phyloP scores from a whole-genome alignment of 2,113 vertebrate genomes.

The Tapirus terrestris region DNA sequence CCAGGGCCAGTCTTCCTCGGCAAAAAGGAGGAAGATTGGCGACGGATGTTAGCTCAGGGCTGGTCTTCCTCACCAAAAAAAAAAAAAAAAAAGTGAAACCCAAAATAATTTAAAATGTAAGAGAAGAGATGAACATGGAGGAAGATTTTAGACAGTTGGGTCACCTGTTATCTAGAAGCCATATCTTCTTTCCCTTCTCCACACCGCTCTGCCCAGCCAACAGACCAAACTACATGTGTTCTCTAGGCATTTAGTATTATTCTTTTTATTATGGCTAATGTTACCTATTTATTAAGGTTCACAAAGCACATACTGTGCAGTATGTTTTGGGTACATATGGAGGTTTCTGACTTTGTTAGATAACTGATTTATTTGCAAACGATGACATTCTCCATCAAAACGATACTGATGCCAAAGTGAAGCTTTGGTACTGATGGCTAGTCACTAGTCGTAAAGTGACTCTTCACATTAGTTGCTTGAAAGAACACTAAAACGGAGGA shows the following conservation, averaged over 20 bases:
- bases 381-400: conserved; percentile 31
- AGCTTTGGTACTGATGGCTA: conserved; percentile 29
- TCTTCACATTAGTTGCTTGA: conserved; percentile 53
- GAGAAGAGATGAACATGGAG: not conserved
- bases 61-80: no score
- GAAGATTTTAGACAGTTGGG: conserved; percentile 3
- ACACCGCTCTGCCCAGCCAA: not conserved
- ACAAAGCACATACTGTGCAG: not conserved
- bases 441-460: conserved; percentile 63
- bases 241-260: not conserved
- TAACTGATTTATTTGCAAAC: conserved; percentile 70
- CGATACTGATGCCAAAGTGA: conserved; percentile 47
- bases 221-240: not conserved
- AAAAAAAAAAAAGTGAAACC: not conserved
- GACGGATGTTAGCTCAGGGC: no score
- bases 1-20: no score
- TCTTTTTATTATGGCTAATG: conserved; percentile 26
- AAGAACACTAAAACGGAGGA: conserved; percentile 24
- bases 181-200: conserved; percentile 15
- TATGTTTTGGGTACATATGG: not conserved
- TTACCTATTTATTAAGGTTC: conserved; percentile 18
- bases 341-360: conserved; percentile 22
- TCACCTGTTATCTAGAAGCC: not conserved
- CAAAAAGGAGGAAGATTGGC: no score
- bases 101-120: not conserved